Evolutionary conservation across 2,797 vertebrate species (phyloP), one percentile per base, ranked within the genome.

Genomic region (Takifugu ocellatus): DNA sequence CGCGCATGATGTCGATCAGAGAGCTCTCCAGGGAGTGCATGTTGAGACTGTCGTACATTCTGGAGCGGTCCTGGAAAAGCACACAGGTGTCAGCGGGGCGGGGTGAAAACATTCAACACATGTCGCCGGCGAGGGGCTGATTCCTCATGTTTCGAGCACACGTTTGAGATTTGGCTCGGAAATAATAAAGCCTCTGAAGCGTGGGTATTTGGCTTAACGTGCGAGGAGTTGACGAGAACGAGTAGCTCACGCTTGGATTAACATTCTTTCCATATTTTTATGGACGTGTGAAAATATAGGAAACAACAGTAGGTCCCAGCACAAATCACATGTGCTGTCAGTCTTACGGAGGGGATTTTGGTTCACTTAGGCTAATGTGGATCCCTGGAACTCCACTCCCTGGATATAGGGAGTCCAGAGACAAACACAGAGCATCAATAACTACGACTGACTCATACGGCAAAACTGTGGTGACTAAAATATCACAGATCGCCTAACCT

Each of bases 1-100:
- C 96, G 85, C 96, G 92, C 95, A 99, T 98, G 91, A 99, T 99
- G 91, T 99, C 96, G 75, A 98, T 98, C 84, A 99, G 94, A 47
- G 97, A 98, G 85, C 94, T 98, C 90, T 99, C 97, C 92, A 99
- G 87, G 58, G 96, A 98, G 92, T 97, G 95, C 97, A 99, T 99
- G 92, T 98, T 99, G 89, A 98, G 92, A 78, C 94, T 97, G 92
- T 99, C 97, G 72, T 97, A 97, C 94, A 98, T 94, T 89, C 96
- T 90, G 90, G 92, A 90, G 81, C 96, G 96, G 86, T 99, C 97
- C 96, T 99, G 85, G 17, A 48, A 45, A 91, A 75, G 75, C 81
- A 63, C 46, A 73, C 49, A 71, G 16, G 27, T 29, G 36, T 6
- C 26, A 66, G 9, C 51, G 44, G n/a, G 44, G 44, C 3, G 44